These are phyloP conservation scores for Anodontia alba DNA, from an alignment of 2,888 invertebrate species.

Conservation along the genomic window DNA sequence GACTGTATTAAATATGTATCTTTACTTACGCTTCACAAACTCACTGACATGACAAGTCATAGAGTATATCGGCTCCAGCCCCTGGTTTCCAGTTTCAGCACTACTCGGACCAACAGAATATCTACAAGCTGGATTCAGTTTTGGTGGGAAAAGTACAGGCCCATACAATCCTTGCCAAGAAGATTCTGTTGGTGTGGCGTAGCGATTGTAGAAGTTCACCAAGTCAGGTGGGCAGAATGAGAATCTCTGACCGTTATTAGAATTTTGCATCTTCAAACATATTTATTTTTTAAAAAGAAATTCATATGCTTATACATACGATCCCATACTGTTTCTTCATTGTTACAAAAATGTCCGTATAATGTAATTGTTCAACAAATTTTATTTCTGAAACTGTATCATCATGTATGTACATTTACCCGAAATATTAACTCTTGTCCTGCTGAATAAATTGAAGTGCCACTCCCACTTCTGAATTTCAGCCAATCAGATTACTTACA, in stretches of 20 bases:
- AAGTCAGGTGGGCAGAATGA: constrained; percentile 46
- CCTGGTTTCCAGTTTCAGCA: neutral
- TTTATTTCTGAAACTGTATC: too few relatives aligned
- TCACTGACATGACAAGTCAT: constrained; percentile 15
- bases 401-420: too few relatives aligned
- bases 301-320: too few relatives aligned
- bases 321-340: too few relatives aligned
- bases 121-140: constrained; percentile 22
- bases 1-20: too few relatives aligned
- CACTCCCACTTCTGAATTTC: too few relatives aligned
- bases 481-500: too few relatives aligned
- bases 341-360: too few relatives aligned
- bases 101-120: neutral
- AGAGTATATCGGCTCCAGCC: neutral
- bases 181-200: constrained; percentile 27
- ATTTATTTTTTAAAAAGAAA: neutral
- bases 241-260: constrained; percentile 33
- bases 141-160: constrained; percentile 53
- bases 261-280: constrained; percentile 9
- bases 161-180: constrained; percentile 54
- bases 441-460: too few relatives aligned
- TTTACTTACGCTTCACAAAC: constrained; percentile 13
- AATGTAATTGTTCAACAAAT: too few relatives aligned
- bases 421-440: too few relatives aligned
- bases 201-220: constrained; percentile 24